Conservation (phyloP, 1,140 invertebrate species). For the Samia ricini region DNA sequence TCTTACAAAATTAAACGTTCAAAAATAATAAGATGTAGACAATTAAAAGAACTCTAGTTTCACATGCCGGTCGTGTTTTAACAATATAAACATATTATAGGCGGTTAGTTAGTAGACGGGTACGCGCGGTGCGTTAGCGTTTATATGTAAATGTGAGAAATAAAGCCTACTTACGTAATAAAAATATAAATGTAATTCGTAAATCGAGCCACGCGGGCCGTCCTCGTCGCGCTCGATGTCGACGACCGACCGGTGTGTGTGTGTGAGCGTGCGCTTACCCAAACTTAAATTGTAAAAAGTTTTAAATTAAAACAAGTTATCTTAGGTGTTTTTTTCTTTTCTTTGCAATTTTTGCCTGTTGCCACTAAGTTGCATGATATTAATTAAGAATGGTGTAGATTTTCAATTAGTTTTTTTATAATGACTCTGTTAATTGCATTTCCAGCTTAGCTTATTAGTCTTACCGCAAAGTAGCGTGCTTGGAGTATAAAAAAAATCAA, state of each 20-base stretch:
- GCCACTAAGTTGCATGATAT: too few species aligned
- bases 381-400: too few species aligned
- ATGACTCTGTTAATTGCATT: too few species aligned
- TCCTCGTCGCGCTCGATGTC: conserved; percentile 16
- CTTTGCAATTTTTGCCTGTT: too few species aligned
- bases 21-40: background rate
- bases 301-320: background rate
- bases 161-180: conserved; percentile 19
- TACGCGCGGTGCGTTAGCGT: background rate
- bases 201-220: background rate
- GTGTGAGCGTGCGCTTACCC: background rate
- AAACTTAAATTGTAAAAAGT: conserved; percentile 1
- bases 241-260: conserved; percentile 15
- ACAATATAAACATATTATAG: too few species aligned
- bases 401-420: too few species aligned
- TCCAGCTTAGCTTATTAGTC: too few species aligned
- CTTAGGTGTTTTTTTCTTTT: background rate
- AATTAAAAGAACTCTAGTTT: background rate
- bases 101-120: too few species aligned
- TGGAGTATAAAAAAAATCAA: too few species aligned
- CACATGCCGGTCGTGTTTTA: background rate
- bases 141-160: conserved; percentile 23
- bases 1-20: background rate
- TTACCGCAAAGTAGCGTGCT: too few species aligned
- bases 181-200: conserved; percentile 12